phyloP scores from a whole-genome alignment of 2,888 invertebrate genomes.

The Steromphala cineraria region DNA sequence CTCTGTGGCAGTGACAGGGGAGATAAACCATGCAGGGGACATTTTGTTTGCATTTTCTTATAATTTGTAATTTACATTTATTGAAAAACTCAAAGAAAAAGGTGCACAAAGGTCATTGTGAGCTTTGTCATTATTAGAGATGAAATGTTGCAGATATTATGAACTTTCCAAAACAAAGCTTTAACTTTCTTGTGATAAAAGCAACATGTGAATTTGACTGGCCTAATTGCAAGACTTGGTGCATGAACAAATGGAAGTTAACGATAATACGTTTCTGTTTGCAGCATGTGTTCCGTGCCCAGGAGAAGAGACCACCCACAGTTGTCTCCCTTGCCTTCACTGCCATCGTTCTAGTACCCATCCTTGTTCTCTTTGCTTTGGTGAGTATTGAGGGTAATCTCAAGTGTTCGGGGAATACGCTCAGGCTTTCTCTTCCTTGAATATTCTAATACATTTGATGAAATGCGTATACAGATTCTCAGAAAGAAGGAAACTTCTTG shows the following conservation, averaged over 20 bases:
- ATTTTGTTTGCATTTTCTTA: neutral
- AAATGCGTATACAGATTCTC: no score
- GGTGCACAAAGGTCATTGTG: no score
- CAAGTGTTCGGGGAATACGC: neutral
- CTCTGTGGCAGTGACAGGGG: constrained; percentile 14
- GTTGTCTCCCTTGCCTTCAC: constrained; percentile 94
- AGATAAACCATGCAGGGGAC: constrained; percentile 19
- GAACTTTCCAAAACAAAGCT: no score
- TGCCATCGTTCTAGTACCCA: constrained; percentile 86
- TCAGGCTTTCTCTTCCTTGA: no score
- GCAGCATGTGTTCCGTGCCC: constrained; percentile 89
- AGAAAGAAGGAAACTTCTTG: no score
- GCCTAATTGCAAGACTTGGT: neutral
- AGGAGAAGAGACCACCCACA: constrained; percentile 93
- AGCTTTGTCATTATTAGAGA: no score
- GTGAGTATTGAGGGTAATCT: constrained; percentile 73
- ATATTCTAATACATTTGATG: no score
- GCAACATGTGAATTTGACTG: no score
- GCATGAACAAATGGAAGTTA: neutral
- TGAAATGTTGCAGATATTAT: no score
- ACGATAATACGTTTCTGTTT: neutral
- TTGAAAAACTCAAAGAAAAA: no score
- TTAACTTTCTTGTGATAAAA: no score
- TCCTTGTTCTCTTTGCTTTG: constrained; percentile 85
- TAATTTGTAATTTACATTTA: no score